phyloP scores from a whole-genome alignment of 2,797 vertebrate species.

The Lutjanus campechanus region DNA sequence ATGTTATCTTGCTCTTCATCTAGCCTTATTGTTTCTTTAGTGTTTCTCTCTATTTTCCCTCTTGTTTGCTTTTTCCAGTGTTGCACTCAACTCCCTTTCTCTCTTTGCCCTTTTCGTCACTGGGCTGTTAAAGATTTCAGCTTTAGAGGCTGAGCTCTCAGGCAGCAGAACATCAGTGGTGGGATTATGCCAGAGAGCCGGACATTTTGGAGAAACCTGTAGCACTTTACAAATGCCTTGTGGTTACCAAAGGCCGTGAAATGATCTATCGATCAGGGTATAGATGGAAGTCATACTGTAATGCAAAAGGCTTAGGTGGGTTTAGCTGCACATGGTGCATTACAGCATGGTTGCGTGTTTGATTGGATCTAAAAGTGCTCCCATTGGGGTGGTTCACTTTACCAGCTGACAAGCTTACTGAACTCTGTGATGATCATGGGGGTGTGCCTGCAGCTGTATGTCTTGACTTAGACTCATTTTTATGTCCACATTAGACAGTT shows the following conservation, averaged over 20 bases:
- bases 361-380: slow-evolving; percentile 15
- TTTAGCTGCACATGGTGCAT: slow-evolving; percentile 24
- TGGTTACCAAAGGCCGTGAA: slow-evolving; percentile 14
- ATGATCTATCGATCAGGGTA: slow-evolving; percentile 28
- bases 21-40: not conserved
- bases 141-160: slow-evolving; percentile 22
- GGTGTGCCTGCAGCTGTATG: not conserved
- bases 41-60: not conserved
- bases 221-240: not conserved
- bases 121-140: slow-evolving; percentile 9
- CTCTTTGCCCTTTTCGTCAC: slow-evolving; percentile 4
- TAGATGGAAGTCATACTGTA: not conserved
- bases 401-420: slow-evolving; percentile 11
- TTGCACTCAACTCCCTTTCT: not conserved
- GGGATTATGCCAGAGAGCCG: slow-evolving; percentile 12
- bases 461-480: not conserved
- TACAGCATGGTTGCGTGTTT: slow-evolving; percentile 23
- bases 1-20: not conserved
- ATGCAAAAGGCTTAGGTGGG: slow-evolving; percentile 24
- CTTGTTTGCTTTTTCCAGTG: not conserved
- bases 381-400: slow-evolving; percentile 13
- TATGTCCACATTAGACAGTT: not conserved
- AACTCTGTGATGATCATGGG: not conserved
- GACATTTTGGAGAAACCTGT: slow-evolving; percentile 6
- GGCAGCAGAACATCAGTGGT: slow-evolving; percentile 28